These are phyloP conservation scores for Sinella curviseta DNA, from an alignment of 1,140 invertebrate genomes.

Conservation along the genomic window DNA sequence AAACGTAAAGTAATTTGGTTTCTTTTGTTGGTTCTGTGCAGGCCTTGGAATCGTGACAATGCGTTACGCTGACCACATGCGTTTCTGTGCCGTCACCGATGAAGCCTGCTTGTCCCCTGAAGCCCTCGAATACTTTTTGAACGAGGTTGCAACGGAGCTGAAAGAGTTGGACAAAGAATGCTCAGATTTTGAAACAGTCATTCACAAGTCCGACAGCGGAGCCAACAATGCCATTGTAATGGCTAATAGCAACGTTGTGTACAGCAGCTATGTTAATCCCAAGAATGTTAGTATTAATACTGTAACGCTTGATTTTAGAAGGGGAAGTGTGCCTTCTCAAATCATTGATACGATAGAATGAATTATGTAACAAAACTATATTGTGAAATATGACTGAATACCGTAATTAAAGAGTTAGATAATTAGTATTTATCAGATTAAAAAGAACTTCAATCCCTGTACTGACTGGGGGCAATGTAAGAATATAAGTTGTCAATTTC, in stretches of 20 bases:
- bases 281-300: not conserved
- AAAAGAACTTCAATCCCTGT: too few relatives aligned
- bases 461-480: too few relatives aligned
- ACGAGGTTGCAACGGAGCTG: conserved; percentile 37
- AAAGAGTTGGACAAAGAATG: conserved; percentile 33
- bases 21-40: conserved; percentile 9
- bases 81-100: conserved; percentile 44
- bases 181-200: not conserved
- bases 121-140: conserved; percentile 38
- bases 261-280: not conserved
- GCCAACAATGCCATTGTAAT: not conserved
- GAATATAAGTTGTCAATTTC: too few relatives aligned
- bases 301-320: not conserved
- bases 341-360: conserved; percentile 8
- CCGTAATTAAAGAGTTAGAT: too few relatives aligned
- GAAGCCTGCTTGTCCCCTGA: conserved; percentile 41
- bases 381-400: too few relatives aligned
- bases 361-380: not conserved
- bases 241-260: not conserved
- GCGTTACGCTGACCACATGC: conserved; percentile 37
- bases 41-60: conserved; percentile 43
- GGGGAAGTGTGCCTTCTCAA: conserved; percentile 11
- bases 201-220: not conserved
- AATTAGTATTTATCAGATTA: too few relatives aligned
- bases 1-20: too few relatives aligned